A percentile compares a stretch with the other conserved stretches of the same genome.
These are phyloP conservation scores for Napeogenes inachia DNA, from an alignment of 2,888 invertebrate genomes.

Conservation along the genomic window DNA sequence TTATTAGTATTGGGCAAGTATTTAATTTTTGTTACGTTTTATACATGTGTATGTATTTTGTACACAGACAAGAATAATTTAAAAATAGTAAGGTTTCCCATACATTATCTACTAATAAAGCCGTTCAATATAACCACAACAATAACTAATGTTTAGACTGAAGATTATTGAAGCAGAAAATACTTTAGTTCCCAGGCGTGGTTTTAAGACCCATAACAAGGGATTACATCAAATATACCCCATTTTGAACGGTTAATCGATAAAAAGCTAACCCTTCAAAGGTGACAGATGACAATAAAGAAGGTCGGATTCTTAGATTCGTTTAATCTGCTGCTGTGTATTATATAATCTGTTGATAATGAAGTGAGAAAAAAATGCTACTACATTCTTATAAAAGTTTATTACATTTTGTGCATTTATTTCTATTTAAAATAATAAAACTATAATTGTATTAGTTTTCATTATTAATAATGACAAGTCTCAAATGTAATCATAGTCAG, in stretches of 20 bases:
- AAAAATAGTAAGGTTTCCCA: slow-evolving; percentile 18
- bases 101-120: slow-evolving; percentile 26
- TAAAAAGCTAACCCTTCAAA: slow-evolving; percentile 44
- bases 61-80: neutral
- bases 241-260: slow-evolving; percentile 54
- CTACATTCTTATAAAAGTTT: neutral
- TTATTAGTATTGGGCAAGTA: too few species aligned
- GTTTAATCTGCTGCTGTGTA: slow-evolving; percentile 46
- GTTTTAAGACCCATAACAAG: slow-evolving; percentile 36
- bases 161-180: slow-evolving; percentile 60
- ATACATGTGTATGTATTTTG: neutral
- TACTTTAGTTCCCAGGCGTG: slow-evolving; percentile 62
- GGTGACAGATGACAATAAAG: slow-evolving; percentile 52
- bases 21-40: too few species aligned
- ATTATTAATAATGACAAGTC: slow-evolving; percentile 9
- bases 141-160: slow-evolving; percentile 59
- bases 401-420: neutral
- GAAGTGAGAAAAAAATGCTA: slow-evolving; percentile 17
- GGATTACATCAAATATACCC: slow-evolving; percentile 40
- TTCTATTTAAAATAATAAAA: neutral
- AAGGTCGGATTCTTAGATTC: slow-evolving; percentile 32
- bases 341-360: slow-evolving; percentile 33
- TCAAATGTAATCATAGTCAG: slow-evolving; percentile 32
- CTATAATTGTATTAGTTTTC: too few species aligned
- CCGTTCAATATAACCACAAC: slow-evolving; percentile 51